phyloP scores from a whole-genome alignment of 2,113 vertebrate genomes.

The human (Homo sapiens) region GRCh38 chr20:50365001-50365500 shows the following conservation, averaged over 20 bases:
- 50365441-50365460: too few relatives aligned
- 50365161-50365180: not conserved
- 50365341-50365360: not conserved
- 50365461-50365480: too few relatives aligned
- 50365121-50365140: not conserved
- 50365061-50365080: not conserved
- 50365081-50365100: not conserved
- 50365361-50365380: too few relatives aligned
- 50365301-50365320: not conserved
- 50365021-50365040: not conserved
- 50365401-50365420: too few relatives aligned
- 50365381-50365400: too few relatives aligned
- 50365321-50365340: not conserved
- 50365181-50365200: not conserved
- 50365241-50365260: accelerated
- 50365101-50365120: not conserved
- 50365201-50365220: not conserved
- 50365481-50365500: too few relatives aligned
- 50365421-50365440: too few relatives aligned
- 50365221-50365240: not conserved
- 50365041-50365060: not conserved
- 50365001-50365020: not conserved
- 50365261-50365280: not conserved
- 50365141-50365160: not conserved
- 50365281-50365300: not conserved